Base-by-base conservation (phyloP, 1,140 invertebrate species). In the Drosophila triauraria region DNA sequence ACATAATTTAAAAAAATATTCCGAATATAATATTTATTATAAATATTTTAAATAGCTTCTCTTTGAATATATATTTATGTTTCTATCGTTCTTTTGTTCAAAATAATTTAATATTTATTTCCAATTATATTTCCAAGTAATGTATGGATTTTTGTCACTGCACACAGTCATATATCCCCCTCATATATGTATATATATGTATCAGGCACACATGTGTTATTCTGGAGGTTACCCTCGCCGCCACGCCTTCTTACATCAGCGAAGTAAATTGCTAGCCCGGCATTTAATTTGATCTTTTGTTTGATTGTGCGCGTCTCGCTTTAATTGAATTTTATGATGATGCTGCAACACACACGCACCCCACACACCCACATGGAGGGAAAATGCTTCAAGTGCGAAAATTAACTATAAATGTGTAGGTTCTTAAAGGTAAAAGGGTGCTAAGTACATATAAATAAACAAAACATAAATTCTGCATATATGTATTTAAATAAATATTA, bases 271-370 rank as follows among this genome's bases (percentile, higher is more conserved):
- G 84, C 85, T 90, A 70, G 84, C 72, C 85, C 75, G 80, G 84
- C 84, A 90, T 88, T 88, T 88, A 88, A 88, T 88, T 88, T 88
- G 84, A 88, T 88, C 84, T 88, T 87, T 90, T 88, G 85, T 90
- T 88, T 88, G 84, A 88, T 88, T 88, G 84, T 88, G 81, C 71
- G 84, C 78, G 80, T 69, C 83, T 90, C 81, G 71, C 80, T 88
- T 88, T 88, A 88, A 88, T 88, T 88, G 84, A 88, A 85, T 85
- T 85, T 85, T 85, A 85, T 85, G 82, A 85, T 85, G 82, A 88
- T 88, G 82, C 85, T 87, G 83, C 82, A 69, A 76, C 59, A 71
- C 64, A 56, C 54, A 59, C 42, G 13, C 44, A 27, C 10, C 15
- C 44, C 51, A 46, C 30, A 57, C 64, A 57, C 56, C 61, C 38